Evolutionary conservation across 2,888 invertebrate species (phyloP), one percentile per base, ranked within the genome.

Genomic region (Xestoiulus laeticollis): DNA sequence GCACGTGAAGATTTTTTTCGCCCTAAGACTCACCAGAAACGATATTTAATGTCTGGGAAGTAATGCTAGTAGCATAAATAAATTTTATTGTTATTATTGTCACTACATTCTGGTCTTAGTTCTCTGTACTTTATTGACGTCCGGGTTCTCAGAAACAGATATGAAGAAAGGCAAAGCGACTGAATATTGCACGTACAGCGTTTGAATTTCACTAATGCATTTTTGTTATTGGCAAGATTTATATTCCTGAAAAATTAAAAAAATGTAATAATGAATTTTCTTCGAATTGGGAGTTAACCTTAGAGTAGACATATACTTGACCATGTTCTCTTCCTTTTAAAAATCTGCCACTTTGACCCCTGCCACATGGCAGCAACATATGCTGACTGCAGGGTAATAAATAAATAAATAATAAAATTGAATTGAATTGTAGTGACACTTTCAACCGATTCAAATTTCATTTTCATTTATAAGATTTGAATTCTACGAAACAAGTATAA

Each of bases 51-150:
- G 78, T 30, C 30, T 4, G 78, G 78, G 30, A 78, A 30, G 78
- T 78, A 78, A 78, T 78, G 78, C 78, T 16, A 30, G 78, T 78
- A 78, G 78, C 78, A 78, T 78, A 78, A 78, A 78, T 78, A 78
- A 78, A 78, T 78, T 78, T 78, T 30, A 78, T 78, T 78, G 78
- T 78, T 78, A 68, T 68, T 68, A 78, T 78, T 78, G 78, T 78
- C 78, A 78, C 78, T 78, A 78, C 78, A 78, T 30, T 78, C 30
- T 16, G 78, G 78, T 26, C 30, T 78, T 30, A 30, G 30, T 12
- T 14, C 38, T 38, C 38, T 78, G 78, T 30, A 14, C 78, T 78
- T 68, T 78, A 30, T 78, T 12, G 78, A 30, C 14, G 30, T 78
- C 26, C 26, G 12, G 78, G 78, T 78, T 78, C 78, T 78, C 30